Evolutionary conservation across 1,140 invertebrate species (phyloP).

Genomic region (Drosophila fuyamai): DNA sequence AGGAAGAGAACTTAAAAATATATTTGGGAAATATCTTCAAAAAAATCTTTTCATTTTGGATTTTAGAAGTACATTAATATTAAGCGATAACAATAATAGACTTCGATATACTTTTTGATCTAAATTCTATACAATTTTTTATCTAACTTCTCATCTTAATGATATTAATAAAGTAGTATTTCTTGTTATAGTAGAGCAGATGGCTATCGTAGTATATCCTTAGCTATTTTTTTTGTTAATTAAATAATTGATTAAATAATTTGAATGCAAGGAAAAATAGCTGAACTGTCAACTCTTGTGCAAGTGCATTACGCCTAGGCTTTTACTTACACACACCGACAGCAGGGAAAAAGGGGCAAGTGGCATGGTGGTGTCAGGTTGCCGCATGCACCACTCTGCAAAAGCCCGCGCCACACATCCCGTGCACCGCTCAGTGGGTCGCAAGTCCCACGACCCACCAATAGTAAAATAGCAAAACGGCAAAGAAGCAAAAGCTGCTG

Average conservation of each 20-base stretch:
- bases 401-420: background rate
- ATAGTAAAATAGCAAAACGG: conserved; percentile 13
- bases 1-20: conserved; percentile 1
- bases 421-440: conserved; percentile 26
- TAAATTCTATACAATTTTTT: too few species aligned
- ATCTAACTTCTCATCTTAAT: background rate
- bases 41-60: too few species aligned
- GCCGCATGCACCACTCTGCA: conserved; percentile 33
- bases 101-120: too few species aligned
- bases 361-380: conserved; percentile 56
- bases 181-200: too few species aligned
- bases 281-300: conserved; percentile 37
- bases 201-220: too few species aligned
- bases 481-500: conserved; percentile 26
- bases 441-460: conserved; percentile 45
- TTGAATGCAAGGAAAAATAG: background rate
- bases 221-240: too few species aligned
- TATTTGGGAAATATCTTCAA: background rate
- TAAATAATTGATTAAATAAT: background rate
- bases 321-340: conserved; percentile 27
- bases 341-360: conserved; percentile 30
- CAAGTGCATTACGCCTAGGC: conserved; percentile 60
- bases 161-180: background rate
- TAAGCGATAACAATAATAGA: too few species aligned
- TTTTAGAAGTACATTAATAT: too few species aligned